Conservation (phyloP, 1,140 invertebrate genomes). For the Ceratina australensis region DNA sequence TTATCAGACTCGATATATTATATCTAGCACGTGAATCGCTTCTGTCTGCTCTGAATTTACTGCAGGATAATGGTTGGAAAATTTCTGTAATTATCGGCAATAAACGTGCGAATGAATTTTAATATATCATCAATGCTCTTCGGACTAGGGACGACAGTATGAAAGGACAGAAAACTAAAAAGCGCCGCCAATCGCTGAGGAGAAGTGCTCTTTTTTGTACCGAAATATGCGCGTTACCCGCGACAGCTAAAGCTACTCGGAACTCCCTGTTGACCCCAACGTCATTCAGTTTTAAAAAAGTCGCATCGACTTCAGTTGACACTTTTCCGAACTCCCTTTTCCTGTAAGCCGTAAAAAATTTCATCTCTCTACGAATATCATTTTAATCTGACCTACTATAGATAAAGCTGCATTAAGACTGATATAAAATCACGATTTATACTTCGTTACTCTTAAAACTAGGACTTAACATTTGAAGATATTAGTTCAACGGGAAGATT, state of each 20-base stretch:
- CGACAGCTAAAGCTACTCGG: conserved; percentile 51
- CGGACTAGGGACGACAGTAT: conserved; percentile 48
- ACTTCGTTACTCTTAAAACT: not conserved
- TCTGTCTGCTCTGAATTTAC: not conserved
- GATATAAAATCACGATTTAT: not conserved
- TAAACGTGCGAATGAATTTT: conserved; percentile 54
- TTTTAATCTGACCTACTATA: not conserved
- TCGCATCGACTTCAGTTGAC: conserved; percentile 19
- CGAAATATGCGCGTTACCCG: conserved; percentile 25
- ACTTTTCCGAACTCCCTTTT: conserved; percentile 24
- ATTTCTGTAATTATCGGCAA: conserved; percentile 34
- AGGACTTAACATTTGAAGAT: not conserved
- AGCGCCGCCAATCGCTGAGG: conserved; percentile 48
- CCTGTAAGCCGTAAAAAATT: conserved; percentile 23
- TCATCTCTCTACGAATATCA: conserved; percentile 5
- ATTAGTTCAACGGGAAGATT: too few species aligned
- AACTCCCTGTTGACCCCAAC: conserved; percentile 37
- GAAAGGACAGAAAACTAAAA: conserved; percentile 51
- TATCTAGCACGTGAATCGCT: not conserved
- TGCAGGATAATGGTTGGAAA: conserved; percentile 25
- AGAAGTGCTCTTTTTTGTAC: conserved; percentile 39
- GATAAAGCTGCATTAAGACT: not conserved
- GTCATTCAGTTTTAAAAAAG: conserved; percentile 53
- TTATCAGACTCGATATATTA: not conserved
- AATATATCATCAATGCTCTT: conserved; percentile 48